Conservation (phyloP, 2,888 invertebrate species). For the Mechanitis messenoides region DNA sequence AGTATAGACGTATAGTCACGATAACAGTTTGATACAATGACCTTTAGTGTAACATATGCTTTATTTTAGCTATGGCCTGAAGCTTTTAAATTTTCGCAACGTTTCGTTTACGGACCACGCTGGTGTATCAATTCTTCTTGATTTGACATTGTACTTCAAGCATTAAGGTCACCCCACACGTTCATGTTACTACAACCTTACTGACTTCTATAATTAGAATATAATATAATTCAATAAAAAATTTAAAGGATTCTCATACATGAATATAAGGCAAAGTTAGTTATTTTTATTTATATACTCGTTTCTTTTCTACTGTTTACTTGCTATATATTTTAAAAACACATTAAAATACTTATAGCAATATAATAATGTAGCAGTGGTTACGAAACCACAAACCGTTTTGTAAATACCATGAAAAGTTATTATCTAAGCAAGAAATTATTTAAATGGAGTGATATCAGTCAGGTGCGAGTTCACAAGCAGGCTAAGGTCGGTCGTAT, state of each 20-base stretch:
- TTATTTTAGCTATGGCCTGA: slow-evolving; percentile 27
- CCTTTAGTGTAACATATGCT: slow-evolving; percentile 29
- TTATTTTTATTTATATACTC: too few species aligned
- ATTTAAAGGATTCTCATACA: too few species aligned
- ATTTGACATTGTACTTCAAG: slow-evolving; percentile 13
- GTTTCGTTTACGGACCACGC: slow-evolving; percentile 21
- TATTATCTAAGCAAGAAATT: slow-evolving; percentile 18
- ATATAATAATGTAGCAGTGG: slow-evolving; percentile 6
- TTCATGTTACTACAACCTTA: slow-evolving; percentile 3
- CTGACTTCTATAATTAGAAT: slow-evolving; percentile 4
- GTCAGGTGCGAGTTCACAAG: slow-evolving; percentile 36
- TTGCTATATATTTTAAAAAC: not conserved
- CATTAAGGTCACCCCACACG: slow-evolving; percentile 15
- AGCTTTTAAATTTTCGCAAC: slow-evolving; percentile 30
- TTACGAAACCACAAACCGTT: slow-evolving; percentile 23
- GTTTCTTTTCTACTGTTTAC: too few species aligned
- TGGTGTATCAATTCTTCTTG: slow-evolving; percentile 16
- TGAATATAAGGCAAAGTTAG: too few species aligned
- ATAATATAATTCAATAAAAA: not conserved
- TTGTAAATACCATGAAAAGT: slow-evolving; percentile 20
- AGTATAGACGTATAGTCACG: slow-evolving; percentile 25
- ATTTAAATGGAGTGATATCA: slow-evolving; percentile 23
- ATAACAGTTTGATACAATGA: slow-evolving; percentile 28
- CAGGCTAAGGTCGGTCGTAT: slow-evolving; percentile 56
- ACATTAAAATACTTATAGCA: not conserved